Evolutionary conservation across 2,797 vertebrate genomes (phyloP).

Genomic region (Myotis myotis): DNA sequence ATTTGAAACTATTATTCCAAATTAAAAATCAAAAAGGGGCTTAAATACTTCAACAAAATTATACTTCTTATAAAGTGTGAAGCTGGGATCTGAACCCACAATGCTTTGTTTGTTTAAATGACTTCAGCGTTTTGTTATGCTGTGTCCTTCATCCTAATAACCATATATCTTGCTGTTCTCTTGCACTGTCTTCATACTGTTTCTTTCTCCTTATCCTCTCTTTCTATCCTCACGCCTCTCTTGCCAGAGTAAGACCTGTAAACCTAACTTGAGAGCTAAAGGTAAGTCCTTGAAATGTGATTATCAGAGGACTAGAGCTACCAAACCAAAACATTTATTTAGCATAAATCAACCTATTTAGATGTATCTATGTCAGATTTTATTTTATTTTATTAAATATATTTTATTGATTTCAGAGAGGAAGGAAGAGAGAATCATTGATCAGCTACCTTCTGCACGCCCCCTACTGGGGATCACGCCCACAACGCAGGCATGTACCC

Average conservation of each 20-base stretch:
- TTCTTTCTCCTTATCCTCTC: background rate
- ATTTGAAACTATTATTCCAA: background rate
- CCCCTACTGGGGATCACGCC: background rate
- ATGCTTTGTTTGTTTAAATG: background rate
- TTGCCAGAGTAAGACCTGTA: background rate
- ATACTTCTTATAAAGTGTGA: background rate
- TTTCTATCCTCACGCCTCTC: background rate
- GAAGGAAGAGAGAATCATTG: background rate
- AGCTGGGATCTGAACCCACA: background rate
- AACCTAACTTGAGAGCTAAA: background rate
- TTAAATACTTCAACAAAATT: background rate
- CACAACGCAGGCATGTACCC: background rate
- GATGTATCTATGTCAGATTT: background rate
- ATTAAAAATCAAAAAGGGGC: background rate
- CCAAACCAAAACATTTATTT: background rate
- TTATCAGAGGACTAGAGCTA: background rate
- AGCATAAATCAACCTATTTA: background rate
- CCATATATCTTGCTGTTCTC: background rate
- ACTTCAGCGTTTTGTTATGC: background rate
- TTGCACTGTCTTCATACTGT: background rate
- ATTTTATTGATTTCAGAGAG: background rate
- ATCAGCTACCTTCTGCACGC: background rate
- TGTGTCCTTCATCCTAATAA: background rate
- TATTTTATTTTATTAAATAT: too few species aligned
- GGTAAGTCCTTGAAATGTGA: background rate